These are phyloP conservation scores for Drosophila virilis DNA, from an alignment of 1,140 invertebrate species.

Conservation along the genomic window DNA sequence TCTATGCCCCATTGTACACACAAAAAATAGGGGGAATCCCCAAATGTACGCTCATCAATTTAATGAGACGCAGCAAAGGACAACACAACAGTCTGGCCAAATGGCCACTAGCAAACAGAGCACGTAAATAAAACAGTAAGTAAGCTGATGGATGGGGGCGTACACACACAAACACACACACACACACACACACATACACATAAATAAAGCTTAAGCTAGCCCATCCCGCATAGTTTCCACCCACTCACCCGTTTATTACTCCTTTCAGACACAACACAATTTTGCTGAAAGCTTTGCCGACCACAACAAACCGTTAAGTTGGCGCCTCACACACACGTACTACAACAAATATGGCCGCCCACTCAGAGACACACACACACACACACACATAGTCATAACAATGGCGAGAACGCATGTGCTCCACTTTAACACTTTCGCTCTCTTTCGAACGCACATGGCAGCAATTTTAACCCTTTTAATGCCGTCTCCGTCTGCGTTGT, in stretches of 20 bases:
- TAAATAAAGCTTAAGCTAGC: constrained; percentile 29
- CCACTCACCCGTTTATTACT: constrained; percentile 22
- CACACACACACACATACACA: constrained; percentile 7
- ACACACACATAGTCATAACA: constrained; percentile 12
- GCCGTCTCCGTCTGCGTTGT: constrained; percentile 77
- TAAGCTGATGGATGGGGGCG: not conserved
- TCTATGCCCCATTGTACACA: constrained; percentile 10
- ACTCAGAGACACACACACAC: constrained; percentile 39
- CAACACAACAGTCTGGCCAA: constrained; percentile 22
- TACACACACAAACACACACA: constrained; percentile 2
- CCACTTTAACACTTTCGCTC: constrained; percentile 83
- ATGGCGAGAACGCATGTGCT: constrained; percentile 71
- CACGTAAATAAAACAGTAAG: constrained; percentile 37
- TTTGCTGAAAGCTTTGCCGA: constrained; percentile 39
- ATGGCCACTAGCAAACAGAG: constrained; percentile 42
- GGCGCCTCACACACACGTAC: constrained; percentile 37
- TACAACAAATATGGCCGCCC: constrained; percentile 70
- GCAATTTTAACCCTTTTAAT: constrained; percentile 81
- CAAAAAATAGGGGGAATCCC: constrained; percentile 51
- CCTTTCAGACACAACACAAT: constrained; percentile 50
- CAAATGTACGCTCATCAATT: constrained; percentile 65
- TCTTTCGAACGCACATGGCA: constrained; percentile 72
- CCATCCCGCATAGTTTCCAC: constrained; percentile 12
- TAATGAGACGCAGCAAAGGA: constrained; percentile 42
- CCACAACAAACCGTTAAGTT: constrained; percentile 48